Evolutionary conservation across 2,797 vertebrate species (phyloP), one percentile per base, ranked within the genome.

Genomic region (Petrocephalus sullivani): DNA sequence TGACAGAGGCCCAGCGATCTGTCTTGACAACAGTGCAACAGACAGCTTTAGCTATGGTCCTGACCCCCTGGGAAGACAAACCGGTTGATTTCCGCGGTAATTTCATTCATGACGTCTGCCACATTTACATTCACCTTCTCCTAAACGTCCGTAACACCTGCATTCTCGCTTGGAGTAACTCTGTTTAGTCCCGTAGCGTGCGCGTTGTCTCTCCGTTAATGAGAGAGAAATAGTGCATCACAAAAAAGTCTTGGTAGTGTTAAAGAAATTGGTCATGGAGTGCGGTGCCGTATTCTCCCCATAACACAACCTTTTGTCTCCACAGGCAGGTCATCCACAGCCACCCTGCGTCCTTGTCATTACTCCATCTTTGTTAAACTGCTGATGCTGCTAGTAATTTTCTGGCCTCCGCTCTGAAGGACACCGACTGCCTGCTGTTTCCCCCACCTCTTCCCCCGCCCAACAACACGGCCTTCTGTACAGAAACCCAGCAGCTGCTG

Each of bases 21-120:
- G 90, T 81, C 41, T 90, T 97, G 87, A 93, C 93, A 12, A 67
- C 89, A 0, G 84, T 94, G 4, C 95, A 97, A 92, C 93, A 19
- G 89, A 95, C 89, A 0, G 96, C 96, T 7, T 91, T 97, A 61
- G 93, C 91, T 14, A 92, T 96, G 94, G 96, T 95, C 61, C 93
- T 97, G 41, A 95, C 93, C 1, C 94, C 93, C 0, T 94, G 93
- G 94, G 94, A 95, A 71, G 91, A 95, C 93, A 93, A 90, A 87
- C 93, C 91, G n/a, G 88, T 94, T 2, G 92, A 94, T 91, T 91
- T 94, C 88, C 95, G 93, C 94, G 96, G 96, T 96, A 93, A 90
- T 60, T 33, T 57, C 64, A 12, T 54, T 57, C 7, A 10, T 49
- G 41, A 21, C 28, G 5, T 49, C 67, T 78, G 71, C 10, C 49